A percentile compares a stretch with the other conserved stretches of the same genome.
phyloP scores from a whole-genome alignment of 2,797 vertebrate species.

The Telmatherina bonti region DNA sequence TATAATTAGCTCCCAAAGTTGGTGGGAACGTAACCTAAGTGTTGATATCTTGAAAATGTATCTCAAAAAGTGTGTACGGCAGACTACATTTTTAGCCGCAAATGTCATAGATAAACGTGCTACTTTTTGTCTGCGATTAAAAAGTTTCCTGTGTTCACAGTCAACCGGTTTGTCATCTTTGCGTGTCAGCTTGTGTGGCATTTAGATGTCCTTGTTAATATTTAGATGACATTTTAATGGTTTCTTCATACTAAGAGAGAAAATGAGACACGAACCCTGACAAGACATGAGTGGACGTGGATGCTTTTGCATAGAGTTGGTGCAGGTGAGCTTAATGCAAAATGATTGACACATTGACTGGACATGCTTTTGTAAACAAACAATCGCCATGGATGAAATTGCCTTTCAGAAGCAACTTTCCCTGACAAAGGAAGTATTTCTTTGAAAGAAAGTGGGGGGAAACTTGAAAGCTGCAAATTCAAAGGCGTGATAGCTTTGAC shows the following conservation, averaged over 20 bases:
- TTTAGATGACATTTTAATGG: slow-evolving; percentile 1
- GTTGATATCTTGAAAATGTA: slow-evolving; percentile 4
- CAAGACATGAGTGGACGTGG: slow-evolving; percentile 5
- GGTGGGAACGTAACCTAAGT: not conserved
- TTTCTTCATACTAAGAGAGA: not conserved
- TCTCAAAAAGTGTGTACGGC: too few species aligned
- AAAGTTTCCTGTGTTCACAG: not conserved
- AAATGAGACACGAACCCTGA: slow-evolving; percentile 18
- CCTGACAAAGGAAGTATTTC: not conserved
- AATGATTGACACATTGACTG: slow-evolving; percentile 2
- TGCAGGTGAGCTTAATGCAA: slow-evolving; percentile 10
- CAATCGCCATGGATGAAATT: not conserved
- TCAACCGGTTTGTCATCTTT: not conserved
- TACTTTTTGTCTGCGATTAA: not conserved
- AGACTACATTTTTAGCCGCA: too few species aligned
- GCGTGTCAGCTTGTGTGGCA: slow-evolving; percentile 6
- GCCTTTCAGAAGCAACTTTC: not conserved
- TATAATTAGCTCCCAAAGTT: not conserved
- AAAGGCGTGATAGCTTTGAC: not conserved
- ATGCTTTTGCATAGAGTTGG: slow-evolving; percentile 50
- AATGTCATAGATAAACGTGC: rapidly evolving
- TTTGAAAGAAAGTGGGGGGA: not conserved
- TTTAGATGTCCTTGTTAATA: not conserved
- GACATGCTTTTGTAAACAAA: slow-evolving; percentile 18
- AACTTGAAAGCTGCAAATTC: not conserved